phyloP scores from a whole-genome alignment of 2,113 vertebrate species.

The Dipodomys ordii region DNA sequence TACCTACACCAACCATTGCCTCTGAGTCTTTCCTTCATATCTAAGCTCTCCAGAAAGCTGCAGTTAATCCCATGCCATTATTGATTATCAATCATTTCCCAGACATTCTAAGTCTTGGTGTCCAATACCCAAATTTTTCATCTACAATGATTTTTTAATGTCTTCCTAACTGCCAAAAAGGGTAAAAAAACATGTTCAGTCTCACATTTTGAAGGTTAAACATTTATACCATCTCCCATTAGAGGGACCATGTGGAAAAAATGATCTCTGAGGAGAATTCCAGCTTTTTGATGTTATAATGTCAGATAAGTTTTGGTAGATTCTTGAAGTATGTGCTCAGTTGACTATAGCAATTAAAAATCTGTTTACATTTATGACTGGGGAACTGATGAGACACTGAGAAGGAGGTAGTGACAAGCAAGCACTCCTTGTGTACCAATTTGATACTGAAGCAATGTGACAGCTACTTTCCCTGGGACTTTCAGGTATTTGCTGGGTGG shows the following conservation, averaged over 20 bases:
- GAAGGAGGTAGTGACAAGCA: slow-evolving; percentile 3
- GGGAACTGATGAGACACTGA: slow-evolving; percentile 46
- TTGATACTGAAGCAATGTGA: slow-evolving; percentile 43
- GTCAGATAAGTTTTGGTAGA: slow-evolving; percentile 74
- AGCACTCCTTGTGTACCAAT: slow-evolving; percentile 11
- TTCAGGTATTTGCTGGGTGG: not conserved
- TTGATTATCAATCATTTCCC: slow-evolving; percentile 52
- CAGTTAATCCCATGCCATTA: not conserved
- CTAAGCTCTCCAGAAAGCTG: not conserved
- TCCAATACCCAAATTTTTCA: slow-evolving; percentile 25
- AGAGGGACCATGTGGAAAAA: slow-evolving; percentile 61
- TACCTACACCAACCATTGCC: not conserved
- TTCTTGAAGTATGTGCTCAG: slow-evolving; percentile 63
- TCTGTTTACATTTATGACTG: slow-evolving; percentile 60
- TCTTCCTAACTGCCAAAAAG: slow-evolving; percentile 53
- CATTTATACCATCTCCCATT: slow-evolving; percentile 51
- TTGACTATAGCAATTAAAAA: slow-evolving; percentile 69
- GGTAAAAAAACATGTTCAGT: slow-evolving; percentile 48
- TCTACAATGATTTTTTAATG: slow-evolving; percentile 43
- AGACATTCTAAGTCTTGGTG: slow-evolving; percentile 35
- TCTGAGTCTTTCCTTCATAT: slow-evolving; percentile 1
- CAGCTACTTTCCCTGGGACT: slow-evolving; percentile 47
- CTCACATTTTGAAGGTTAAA: slow-evolving; percentile 67
- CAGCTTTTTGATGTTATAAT: slow-evolving; percentile 60
- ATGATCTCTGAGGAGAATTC: slow-evolving; percentile 48